Evolutionary conservation across 2,888 invertebrate genomes (phyloP).

Genomic region (Dasypolia templi): DNA sequence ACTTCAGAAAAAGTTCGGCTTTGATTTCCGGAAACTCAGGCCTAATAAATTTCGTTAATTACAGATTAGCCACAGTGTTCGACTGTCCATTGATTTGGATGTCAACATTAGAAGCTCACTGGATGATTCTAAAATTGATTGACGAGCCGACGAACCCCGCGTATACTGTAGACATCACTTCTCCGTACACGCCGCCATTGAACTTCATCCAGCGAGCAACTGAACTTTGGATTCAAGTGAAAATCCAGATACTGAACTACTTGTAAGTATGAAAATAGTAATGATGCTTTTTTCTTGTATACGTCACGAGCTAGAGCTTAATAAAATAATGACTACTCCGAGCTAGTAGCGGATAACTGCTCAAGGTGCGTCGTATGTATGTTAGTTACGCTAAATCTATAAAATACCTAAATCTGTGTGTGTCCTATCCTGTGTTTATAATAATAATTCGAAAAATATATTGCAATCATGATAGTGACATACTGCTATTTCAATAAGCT

Average conservation of each 20-base stretch:
- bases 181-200: slow-evolving; percentile 71
- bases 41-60: slow-evolving; percentile 25
- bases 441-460: too few species aligned
- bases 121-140: slow-evolving; percentile 71
- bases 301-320: background rate
- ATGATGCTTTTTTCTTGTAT: background rate
- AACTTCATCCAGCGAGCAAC: slow-evolving; percentile 73
- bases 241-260: slow-evolving; percentile 30
- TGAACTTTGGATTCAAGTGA: slow-evolving; percentile 67
- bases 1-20: background rate
- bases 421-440: too few species aligned
- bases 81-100: slow-evolving; percentile 75
- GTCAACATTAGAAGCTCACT: slow-evolving; percentile 75
- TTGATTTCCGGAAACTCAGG: background rate
- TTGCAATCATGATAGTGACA: background rate
- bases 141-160: slow-evolving; percentile 78
- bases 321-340: background rate
- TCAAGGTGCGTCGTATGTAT: background rate
- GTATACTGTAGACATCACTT: slow-evolving; percentile 69
- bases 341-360: background rate
- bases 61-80: slow-evolving; percentile 74
- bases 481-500: background rate
- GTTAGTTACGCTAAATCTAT: background rate
- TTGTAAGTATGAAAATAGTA: slow-evolving; percentile 60
- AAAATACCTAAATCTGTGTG: too few species aligned